Conservation (phyloP, 2,797 vertebrate species). For the Hyperoplus immaculatus region DNA sequence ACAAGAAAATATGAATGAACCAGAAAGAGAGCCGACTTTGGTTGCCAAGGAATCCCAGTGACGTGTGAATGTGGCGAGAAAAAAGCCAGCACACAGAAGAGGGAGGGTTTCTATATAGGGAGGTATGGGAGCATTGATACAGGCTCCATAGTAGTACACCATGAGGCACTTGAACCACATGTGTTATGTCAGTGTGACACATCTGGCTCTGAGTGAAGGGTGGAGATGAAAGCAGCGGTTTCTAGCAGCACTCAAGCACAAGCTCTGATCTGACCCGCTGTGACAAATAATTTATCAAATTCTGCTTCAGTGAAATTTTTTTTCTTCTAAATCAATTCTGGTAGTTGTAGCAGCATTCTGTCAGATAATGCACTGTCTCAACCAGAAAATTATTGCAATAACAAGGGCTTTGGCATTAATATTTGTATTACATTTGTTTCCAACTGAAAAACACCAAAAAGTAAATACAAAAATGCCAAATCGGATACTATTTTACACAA, state of each 20-base stretch:
- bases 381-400: too few relatives aligned
- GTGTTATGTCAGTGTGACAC: slow-evolving; percentile 42
- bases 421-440: too few relatives aligned
- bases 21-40: slow-evolving; percentile 52
- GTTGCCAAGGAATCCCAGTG: slow-evolving; percentile 75
- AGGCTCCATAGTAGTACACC: slow-evolving; percentile 28
- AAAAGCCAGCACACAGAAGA: slow-evolving; percentile 36
- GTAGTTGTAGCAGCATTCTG: too few relatives aligned
- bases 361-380: too few relatives aligned
- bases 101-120: slow-evolving; percentile 43
- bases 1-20: slow-evolving; percentile 64
- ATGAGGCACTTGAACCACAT: slow-evolving; percentile 11
- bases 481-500: too few relatives aligned
- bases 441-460: too few relatives aligned
- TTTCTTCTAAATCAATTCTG: not conserved
- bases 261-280: slow-evolving; percentile 12
- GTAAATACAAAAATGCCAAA: too few relatives aligned
- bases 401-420: too few relatives aligned
- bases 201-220: slow-evolving; percentile 41
- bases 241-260: too few relatives aligned
- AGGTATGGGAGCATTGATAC: slow-evolving; percentile 39
- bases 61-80: slow-evolving; percentile 44
- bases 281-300: slow-evolving; percentile 8
- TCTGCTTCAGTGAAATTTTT: slow-evolving; percentile 11
- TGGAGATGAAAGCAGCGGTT: slow-evolving; percentile 28